phyloP scores from a whole-genome alignment of 2,888 invertebrate species.

The Drosophila pseudotakahashii region DNA sequence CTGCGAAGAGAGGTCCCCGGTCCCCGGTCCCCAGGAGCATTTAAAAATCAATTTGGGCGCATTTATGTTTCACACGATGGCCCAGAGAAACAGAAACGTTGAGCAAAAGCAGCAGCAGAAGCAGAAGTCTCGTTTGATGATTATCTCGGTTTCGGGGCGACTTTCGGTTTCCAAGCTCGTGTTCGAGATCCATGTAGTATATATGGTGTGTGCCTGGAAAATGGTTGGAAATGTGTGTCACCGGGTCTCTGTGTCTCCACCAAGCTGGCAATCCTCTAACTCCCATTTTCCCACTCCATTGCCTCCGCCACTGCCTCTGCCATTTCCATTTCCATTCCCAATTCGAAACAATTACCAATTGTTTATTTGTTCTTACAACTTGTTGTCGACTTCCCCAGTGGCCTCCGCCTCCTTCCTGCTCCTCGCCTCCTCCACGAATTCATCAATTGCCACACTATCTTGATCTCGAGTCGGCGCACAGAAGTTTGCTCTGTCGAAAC shows the following conservation, averaged over 20 bases:
- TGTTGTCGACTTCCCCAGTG: slow-evolving; percentile 43
- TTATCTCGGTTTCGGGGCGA: slow-evolving; percentile 41
- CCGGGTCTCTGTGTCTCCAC: slow-evolving; percentile 55
- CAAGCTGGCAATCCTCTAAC: slow-evolving; percentile 19
- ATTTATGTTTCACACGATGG: slow-evolving; percentile 63
- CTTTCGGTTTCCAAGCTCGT: slow-evolving; percentile 65
- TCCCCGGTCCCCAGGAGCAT: slow-evolving; percentile 50
- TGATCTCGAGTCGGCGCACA: slow-evolving; percentile 60
- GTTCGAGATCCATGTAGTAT: slow-evolving; percentile 26
- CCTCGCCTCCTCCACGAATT: slow-evolving; percentile 60
- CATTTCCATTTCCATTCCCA: slow-evolving; percentile 39
- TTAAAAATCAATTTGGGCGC: slow-evolving; percentile 67
- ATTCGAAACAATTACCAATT: slow-evolving; percentile 73
- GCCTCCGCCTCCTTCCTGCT: slow-evolving; percentile 11
- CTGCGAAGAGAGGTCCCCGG: slow-evolving; percentile 31
- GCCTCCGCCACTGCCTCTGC: too few relatives aligned
- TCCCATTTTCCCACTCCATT: neutral
- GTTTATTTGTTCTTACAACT: slow-evolving; percentile 68
- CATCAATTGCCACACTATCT: slow-evolving; percentile 78
- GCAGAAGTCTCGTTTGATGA: slow-evolving; percentile 40
- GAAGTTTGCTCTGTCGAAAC: slow-evolving; percentile 31
- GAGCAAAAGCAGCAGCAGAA: neutral
- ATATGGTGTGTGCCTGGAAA: slow-evolving; percentile 34
- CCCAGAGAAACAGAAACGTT: slow-evolving; percentile 34
- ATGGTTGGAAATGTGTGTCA: slow-evolving; percentile 63